These are phyloP conservation scores for Clunio marinus DNA, from an alignment of 2,888 invertebrate species.

Conservation along the genomic window DNA sequence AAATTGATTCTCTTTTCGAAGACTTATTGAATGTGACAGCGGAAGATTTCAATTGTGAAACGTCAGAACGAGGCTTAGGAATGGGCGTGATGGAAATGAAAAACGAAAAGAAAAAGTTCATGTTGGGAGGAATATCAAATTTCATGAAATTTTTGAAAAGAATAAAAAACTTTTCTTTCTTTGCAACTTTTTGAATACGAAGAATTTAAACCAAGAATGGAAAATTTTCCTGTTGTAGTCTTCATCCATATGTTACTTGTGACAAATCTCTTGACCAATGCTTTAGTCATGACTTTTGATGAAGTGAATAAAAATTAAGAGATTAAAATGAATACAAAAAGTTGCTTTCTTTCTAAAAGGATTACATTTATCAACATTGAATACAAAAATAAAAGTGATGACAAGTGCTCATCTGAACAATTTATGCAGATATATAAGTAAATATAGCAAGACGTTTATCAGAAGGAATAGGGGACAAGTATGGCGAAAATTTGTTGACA, in stretches of 20 bases:
- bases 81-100: no score
- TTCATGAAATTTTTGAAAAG: no score
- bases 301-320: no score
- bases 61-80: no score
- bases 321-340: not conserved
- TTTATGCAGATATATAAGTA: not conserved
- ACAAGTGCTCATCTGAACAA: slow-evolving; percentile 19
- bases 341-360: slow-evolving; percentile 2
- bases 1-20: not conserved
- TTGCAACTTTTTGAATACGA: not conserved
- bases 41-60: no score
- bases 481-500: slow-evolving; percentile 26
- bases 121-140: no score
- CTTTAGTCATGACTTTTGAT: no score
- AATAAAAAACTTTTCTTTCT: no score
- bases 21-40: no score
- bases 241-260: not conserved
- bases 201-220: not conserved
- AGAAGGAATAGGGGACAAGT: not conserved
- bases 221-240: not conserved
- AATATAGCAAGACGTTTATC: no score
- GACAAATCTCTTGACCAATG: slow-evolving; percentile 14
- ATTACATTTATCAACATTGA: slow-evolving; percentile 35
- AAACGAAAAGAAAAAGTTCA: no score
- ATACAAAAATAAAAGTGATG: slow-evolving; percentile 29